Evolutionary conservation across 2,888 invertebrate genomes (phyloP).

Genomic region (Gandaritis pyraliata): DNA sequence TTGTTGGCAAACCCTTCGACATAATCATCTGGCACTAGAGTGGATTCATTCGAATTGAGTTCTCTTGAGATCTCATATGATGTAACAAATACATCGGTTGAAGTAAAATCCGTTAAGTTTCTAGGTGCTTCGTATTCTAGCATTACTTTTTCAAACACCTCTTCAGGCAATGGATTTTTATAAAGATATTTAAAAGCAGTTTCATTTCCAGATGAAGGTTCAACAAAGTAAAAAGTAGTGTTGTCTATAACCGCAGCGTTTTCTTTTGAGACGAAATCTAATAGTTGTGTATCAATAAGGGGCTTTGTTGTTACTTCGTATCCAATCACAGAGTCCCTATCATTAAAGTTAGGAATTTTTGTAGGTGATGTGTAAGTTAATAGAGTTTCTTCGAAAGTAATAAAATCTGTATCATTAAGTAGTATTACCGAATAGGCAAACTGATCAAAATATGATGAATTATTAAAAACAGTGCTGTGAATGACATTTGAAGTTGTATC

Average conservation of each 20-base stretch:
- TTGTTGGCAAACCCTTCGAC: background rate
- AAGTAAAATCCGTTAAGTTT: background rate
- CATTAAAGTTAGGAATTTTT: background rate
- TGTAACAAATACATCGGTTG: background rate
- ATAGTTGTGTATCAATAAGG: too few species aligned
- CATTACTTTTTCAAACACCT: background rate
- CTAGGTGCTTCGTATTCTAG: background rate
- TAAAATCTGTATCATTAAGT: background rate
- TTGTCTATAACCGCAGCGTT: background rate
- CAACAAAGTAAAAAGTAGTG: background rate
- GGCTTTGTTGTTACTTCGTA: background rate
- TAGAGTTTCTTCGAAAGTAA: background rate
- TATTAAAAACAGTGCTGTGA: constrained; percentile 1
- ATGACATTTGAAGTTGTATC: constrained; percentile 6
- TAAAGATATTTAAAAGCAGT: background rate
- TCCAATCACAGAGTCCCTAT: background rate
- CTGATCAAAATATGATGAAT: background rate
- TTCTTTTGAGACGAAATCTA: background rate
- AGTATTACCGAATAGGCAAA: background rate
- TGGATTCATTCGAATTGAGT: background rate
- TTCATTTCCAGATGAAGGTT: background rate
- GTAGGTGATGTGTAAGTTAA: background rate
- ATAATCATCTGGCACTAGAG: background rate
- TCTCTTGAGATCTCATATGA: background rate
- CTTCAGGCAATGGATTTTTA: background rate